phyloP scores from a whole-genome alignment of 2,797 vertebrate genomes.

The Falco biarmicus region DNA sequence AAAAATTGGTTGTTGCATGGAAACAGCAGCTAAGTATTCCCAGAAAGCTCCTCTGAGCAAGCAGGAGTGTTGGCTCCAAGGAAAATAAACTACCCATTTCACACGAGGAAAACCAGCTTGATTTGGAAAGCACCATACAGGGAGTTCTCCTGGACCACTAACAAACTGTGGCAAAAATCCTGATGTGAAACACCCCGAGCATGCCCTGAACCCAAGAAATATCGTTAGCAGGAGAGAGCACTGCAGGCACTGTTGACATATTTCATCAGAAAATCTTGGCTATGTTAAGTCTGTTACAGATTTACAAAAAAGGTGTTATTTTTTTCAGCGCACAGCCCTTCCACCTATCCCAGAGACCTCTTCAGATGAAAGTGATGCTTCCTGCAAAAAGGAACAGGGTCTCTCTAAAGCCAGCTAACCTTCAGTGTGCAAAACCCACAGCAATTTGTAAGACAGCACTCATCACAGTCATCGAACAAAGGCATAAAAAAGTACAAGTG shows the following conservation, averaged over 20 bases:
- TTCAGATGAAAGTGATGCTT: background rate
- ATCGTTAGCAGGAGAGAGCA: background rate
- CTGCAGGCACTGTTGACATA: rapidly evolving
- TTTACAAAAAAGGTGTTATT: background rate
- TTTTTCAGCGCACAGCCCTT: background rate
- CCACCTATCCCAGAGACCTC: background rate
- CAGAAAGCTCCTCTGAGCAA: constrained; percentile 6
- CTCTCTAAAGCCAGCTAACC: background rate
- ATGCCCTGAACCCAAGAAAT: background rate
- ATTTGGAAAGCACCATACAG: background rate
- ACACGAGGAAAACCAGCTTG: background rate
- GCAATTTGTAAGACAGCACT: background rate
- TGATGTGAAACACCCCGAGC: background rate
- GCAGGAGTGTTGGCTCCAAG: background rate
- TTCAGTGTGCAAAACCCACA: background rate
- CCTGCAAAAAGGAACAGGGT: background rate
- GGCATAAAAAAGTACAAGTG: background rate
- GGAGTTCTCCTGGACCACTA: background rate
- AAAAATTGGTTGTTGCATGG: constrained; percentile 46
- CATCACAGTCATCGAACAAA: background rate
- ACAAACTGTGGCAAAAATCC: background rate
- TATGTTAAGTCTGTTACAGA: background rate
- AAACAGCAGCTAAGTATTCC: constrained; percentile 32
- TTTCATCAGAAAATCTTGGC: background rate
- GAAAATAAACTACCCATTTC: background rate